Percentiles rank a stretch among this genome's conserved stretches.
Evolutionary conservation across 1,140 invertebrate species (phyloP).

Genomic region (Calephelis virginiensis): DNA sequence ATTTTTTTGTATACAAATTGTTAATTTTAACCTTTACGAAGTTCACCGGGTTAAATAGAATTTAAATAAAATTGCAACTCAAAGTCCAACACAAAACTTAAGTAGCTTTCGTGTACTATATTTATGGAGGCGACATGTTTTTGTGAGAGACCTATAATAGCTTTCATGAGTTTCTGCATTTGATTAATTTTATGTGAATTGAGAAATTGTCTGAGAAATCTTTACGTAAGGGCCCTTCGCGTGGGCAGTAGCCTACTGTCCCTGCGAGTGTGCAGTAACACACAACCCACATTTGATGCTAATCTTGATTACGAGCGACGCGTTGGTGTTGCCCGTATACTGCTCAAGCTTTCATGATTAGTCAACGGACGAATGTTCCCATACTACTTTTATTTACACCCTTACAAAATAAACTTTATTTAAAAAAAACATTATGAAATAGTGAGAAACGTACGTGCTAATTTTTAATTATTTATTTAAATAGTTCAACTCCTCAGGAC

Average conservation of each 20-base stretch:
- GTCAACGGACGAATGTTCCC: background rate
- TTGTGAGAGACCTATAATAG: background rate
- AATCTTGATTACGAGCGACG: slow-evolving; percentile 19
- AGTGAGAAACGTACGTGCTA: too few species aligned
- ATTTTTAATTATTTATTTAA: too few species aligned
- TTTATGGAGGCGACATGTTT: background rate
- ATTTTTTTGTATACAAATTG: too few species aligned
- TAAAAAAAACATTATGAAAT: too few species aligned
- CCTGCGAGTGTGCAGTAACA: slow-evolving; percentile 21
- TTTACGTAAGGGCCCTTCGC: slow-evolving; percentile 22
- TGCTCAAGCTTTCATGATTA: slow-evolving; percentile 14
- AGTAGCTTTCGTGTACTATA: background rate
- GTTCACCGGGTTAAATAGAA: too few species aligned
- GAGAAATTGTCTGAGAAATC: slow-evolving; percentile 18
- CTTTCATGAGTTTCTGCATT: slow-evolving; percentile 14
- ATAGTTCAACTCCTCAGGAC: too few species aligned
- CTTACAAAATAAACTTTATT: too few species aligned
- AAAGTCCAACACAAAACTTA: background rate
- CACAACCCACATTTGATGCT: slow-evolving; percentile 19
- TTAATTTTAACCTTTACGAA: too few species aligned
- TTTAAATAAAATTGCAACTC: background rate
- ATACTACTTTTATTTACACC: background rate
- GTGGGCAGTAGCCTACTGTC: slow-evolving; percentile 17
- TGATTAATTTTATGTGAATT: slow-evolving; percentile 21
- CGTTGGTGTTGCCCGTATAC: slow-evolving; percentile 5